Percentiles rank a stretch among this genome's conserved stretches.
Conservation (phyloP, 2,888 invertebrate species). For the Himalopsyche japonica region DNA sequence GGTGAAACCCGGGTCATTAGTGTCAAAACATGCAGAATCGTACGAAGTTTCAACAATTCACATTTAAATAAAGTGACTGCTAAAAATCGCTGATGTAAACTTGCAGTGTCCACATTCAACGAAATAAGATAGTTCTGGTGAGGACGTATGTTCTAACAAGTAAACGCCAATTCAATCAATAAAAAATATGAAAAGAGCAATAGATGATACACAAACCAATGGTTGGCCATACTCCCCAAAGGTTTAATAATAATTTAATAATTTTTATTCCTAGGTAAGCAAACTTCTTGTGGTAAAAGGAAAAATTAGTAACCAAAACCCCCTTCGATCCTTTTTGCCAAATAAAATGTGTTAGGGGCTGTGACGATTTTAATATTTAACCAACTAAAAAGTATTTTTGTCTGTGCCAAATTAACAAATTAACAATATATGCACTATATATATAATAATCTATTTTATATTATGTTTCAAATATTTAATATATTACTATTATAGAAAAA, state of each 20-base stretch:
- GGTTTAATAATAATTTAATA: background rate
- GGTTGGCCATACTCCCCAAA: too few species aligned
- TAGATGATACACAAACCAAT: too few species aligned
- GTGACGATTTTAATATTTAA: background rate
- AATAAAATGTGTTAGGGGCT: background rate
- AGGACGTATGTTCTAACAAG: too few species aligned
- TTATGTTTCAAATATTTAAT: background rate
- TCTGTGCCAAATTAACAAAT: background rate
- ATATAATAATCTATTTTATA: background rate
- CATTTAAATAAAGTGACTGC: too few species aligned
- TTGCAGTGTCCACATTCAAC: too few species aligned
- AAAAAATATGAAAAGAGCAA: too few species aligned
- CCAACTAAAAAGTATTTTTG: background rate
- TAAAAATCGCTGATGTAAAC: too few species aligned
- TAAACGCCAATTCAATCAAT: too few species aligned
- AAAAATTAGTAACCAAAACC: background rate
- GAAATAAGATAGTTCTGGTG: too few species aligned
- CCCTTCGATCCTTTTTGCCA: background rate
- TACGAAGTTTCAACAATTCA: too few species aligned
- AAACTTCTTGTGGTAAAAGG: background rate
- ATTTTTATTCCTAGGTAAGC: background rate
- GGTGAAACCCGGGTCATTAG: too few species aligned
- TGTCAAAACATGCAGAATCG: too few species aligned
- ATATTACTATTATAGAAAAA: background rate
- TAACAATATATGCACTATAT: background rate